phyloP scores from a whole-genome alignment of 1,140 invertebrate species.

The Drosophila murphyi region DNA sequence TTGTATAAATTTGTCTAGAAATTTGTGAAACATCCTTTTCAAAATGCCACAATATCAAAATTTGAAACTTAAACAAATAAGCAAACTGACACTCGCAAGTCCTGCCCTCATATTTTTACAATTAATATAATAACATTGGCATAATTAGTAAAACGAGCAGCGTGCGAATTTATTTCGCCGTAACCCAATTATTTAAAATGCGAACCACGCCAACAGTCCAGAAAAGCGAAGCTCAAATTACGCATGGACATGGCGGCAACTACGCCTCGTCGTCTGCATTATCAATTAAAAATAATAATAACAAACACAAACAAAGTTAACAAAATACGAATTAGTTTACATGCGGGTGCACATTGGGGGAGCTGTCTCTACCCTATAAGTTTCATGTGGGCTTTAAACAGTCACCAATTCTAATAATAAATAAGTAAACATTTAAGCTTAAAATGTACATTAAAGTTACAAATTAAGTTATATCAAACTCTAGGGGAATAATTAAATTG shows the following conservation, averaged over 20 bases:
- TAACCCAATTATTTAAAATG: slow-evolving; percentile 71
- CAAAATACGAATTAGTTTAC: slow-evolving; percentile 59
- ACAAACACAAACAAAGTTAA: slow-evolving; percentile 63
- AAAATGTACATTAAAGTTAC: too few species aligned
- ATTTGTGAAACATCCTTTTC: not conserved
- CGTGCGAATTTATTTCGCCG: slow-evolving; percentile 54
- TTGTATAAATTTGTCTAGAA: not conserved
- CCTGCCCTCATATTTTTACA: slow-evolving; percentile 51
- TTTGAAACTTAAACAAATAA: slow-evolving; percentile 4
- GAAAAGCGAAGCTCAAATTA: slow-evolving; percentile 32
- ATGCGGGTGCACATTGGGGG: slow-evolving; percentile 33
- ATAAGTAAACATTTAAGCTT: too few species aligned
- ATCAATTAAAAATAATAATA: slow-evolving; percentile 74
- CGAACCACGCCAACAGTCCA: slow-evolving; percentile 29
- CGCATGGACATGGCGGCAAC: slow-evolving; percentile 23
- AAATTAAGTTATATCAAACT: too few species aligned
- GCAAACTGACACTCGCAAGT: not conserved
- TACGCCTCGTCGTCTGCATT: slow-evolving; percentile 6
- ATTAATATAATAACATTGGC: slow-evolving; percentile 59
- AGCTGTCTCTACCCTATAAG: not conserved
- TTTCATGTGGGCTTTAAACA: too few species aligned
- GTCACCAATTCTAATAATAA: too few species aligned
- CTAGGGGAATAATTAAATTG: too few species aligned
- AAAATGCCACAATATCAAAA: not conserved
- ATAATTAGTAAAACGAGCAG: slow-evolving; percentile 65